Evolutionary conservation across 2,113 vertebrate genomes (phyloP), one percentile per base, ranked within the genome.

Genomic region (Lipophrys pholis): DNA sequence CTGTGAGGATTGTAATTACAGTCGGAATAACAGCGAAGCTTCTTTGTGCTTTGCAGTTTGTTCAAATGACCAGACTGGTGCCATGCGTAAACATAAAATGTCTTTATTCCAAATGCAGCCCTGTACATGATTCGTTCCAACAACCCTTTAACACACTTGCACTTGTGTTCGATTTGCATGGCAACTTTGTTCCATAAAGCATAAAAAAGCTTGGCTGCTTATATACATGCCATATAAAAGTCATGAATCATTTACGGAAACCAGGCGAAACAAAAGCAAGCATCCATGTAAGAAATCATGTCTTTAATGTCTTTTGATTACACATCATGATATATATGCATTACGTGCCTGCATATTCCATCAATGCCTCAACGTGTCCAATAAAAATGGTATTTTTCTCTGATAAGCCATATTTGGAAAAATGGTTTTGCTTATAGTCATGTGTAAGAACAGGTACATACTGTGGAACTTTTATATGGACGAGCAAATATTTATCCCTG

Each of bases 321-420:
- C 86, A 71, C 53, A 78, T 60, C 82, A 30, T 30, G 21, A 30
- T 30, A 30, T 30, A 87, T 72, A 84, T 83, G 73, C 67, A 70
- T 87, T 58, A 85, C 84, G 86, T 89, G 89, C 86, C 86, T 91
- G 89, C 83, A 88, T 87, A 87, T 74, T 76, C 59, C 78, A 87
- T 89, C 76, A 83, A 87, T 80, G 86, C 82, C 84, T 85, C 80
- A 82, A 73, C 76, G 78, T 90, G 82, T 84, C 73, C 80, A 90
- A 87, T 86, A 87, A 92, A 89, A 87, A 70, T 41, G 3, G 54
- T 79, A 77, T 81, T 87, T 91, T 89, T 83, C 71, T 91, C 75
- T 76, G 76, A 68, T 45, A 56, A 50, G 49, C 68, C 52, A 52
- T 16, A 70, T 63, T 68, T 83, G 40, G 51, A 6, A 30, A 30